phyloP scores from a whole-genome alignment of 2,888 invertebrate species.

The Nomada fucata region DNA sequence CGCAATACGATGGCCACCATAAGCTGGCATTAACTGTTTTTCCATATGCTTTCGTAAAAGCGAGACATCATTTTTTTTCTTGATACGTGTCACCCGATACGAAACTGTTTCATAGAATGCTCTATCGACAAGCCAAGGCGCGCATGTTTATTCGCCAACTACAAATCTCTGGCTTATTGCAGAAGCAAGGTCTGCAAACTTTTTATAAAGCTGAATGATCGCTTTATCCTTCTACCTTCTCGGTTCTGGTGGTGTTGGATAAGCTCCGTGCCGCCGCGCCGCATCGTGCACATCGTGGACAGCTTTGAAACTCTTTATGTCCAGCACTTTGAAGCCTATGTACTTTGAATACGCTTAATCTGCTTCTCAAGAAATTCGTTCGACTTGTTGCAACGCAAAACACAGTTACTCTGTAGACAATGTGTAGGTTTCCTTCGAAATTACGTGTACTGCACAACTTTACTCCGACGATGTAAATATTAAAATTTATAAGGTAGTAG shows the following conservation, averaged over 20 bases:
- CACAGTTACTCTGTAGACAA: too few relatives aligned
- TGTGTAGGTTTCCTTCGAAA: too few relatives aligned
- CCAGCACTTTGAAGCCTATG: too few relatives aligned
- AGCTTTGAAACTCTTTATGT: too few relatives aligned
- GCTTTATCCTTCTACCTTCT: background rate
- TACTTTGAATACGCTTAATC: too few relatives aligned
- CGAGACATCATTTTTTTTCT: background rate
- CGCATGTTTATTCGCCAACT: conserved; percentile 1
- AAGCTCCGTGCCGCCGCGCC: background rate
- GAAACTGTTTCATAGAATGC: background rate
- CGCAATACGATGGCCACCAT: background rate
- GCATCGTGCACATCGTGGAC: too few relatives aligned
- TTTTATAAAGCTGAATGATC: conserved; percentile 14
- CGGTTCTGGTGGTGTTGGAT: background rate
- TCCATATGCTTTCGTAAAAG: background rate
- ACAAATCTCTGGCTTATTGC: background rate
- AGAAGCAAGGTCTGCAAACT: background rate
- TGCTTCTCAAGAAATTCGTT: too few relatives aligned
- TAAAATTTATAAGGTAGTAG: too few relatives aligned
- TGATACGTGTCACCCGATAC: background rate
- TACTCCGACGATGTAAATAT: too few relatives aligned
- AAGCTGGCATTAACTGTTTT: background rate
- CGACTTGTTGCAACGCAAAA: too few relatives aligned
- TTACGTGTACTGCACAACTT: too few relatives aligned
- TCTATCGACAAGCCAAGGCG: background rate